Percentiles rank a stretch among this genome's conserved stretches.
Conservation (phyloP, 2,888 invertebrate species). For the Trichacis sp. region DNA sequence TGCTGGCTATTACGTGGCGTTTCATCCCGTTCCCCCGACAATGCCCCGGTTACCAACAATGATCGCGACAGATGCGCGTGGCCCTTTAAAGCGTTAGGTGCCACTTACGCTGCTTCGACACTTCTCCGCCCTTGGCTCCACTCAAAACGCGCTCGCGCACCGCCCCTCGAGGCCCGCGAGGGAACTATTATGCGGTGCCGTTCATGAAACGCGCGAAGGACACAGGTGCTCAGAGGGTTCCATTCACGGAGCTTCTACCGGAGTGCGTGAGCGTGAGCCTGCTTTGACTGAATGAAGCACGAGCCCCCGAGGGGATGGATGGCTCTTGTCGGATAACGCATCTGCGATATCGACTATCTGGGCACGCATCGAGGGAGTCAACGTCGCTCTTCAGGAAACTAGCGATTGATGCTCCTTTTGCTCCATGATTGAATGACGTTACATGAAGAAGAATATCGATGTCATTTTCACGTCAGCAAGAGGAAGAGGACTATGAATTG, state of each 20-base stretch:
- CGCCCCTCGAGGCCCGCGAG: slow-evolving; percentile 19
- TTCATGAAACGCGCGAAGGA: slow-evolving; percentile 15
- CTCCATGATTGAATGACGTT: background rate
- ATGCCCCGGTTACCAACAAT: no score
- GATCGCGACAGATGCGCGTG: slow-evolving; percentile 64
- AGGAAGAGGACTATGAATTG: no score
- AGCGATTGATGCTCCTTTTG: background rate
- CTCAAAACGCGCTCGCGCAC: slow-evolving; percentile 21
- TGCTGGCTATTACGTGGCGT: slow-evolving; percentile 17
- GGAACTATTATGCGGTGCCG: slow-evolving; percentile 25
- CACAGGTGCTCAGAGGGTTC: slow-evolving; percentile 28
- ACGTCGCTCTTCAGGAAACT: background rate
- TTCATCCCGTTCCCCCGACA: no score
- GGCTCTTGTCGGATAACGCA: slow-evolving; percentile 39
- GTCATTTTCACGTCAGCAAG: no score
- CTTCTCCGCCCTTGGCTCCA: slow-evolving; percentile 5
- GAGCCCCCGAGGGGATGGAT: slow-evolving; percentile 31
- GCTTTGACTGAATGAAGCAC: slow-evolving; percentile 41
- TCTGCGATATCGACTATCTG: slow-evolving; percentile 41
- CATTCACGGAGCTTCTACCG: slow-evolving; percentile 40
- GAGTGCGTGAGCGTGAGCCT: slow-evolving; percentile 40
- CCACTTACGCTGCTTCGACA: slow-evolving; percentile 42
- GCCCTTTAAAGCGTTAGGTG: slow-evolving; percentile 53
- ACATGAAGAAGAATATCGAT: no score
- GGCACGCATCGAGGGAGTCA: slow-evolving; percentile 38